phyloP scores from a whole-genome alignment of 2,888 invertebrate genomes.

The Lasioglossum pauxillum region DNA sequence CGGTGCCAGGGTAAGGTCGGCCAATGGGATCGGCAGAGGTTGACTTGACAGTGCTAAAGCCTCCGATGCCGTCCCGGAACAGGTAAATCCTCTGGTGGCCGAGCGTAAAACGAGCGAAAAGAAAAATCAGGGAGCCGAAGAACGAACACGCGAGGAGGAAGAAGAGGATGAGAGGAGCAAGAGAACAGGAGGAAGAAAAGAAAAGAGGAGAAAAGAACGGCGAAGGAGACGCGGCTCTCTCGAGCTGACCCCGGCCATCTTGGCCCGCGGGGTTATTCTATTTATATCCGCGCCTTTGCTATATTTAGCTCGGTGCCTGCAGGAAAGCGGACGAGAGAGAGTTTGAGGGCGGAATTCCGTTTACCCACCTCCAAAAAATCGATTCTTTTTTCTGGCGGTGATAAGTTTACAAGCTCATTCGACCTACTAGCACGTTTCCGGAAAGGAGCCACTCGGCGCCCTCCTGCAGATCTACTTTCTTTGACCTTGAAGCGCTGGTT shows the following conservation, averaged over 20 bases:
- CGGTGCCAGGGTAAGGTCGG: conserved; percentile 60
- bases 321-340: conserved; percentile 66
- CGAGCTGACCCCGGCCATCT: conserved; percentile 71
- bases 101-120: conserved; percentile 43
- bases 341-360: conserved; percentile 53
- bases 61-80: conserved; percentile 45
- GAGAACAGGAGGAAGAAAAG: conserved; percentile 42
- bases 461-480: not conserved
- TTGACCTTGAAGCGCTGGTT: not conserved
- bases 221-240: conserved; percentile 14
- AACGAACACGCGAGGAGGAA: not conserved
- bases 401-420: not conserved
- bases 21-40: conserved; percentile 44
- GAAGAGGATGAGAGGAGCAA: conserved; percentile 9
- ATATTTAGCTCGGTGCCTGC: conserved; percentile 79
- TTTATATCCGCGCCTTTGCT: conserved; percentile 78
- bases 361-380: not conserved
- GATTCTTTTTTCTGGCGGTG: not conserved
- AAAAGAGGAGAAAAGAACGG: conserved; percentile 18
- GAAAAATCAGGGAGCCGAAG: conserved; percentile 43
- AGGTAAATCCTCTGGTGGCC: conserved; percentile 51
- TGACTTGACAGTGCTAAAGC: conserved; percentile 51
- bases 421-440: not conserved
- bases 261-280: conserved; percentile 78
- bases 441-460: not conserved